Conservation (phyloP, 2,797 vertebrate species). For the Chloroceryle inda region DNA sequence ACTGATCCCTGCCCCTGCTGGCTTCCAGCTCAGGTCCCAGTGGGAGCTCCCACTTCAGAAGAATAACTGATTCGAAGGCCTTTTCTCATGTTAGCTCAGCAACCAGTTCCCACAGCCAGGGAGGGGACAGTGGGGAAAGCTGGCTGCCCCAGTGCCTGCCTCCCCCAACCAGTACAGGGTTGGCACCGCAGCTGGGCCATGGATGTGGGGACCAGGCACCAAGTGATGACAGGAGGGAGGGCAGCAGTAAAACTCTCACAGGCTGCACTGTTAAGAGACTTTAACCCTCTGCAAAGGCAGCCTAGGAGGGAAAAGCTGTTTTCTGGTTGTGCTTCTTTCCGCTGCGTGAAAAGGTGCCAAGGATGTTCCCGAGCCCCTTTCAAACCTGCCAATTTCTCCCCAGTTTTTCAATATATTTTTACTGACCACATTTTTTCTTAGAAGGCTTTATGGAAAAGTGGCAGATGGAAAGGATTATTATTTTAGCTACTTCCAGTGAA, state of each 20-base stretch:
- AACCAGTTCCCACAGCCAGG: rapidly evolving
- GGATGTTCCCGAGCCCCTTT: background rate
- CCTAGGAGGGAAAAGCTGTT: background rate
- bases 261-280: background rate
- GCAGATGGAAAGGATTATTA: background rate
- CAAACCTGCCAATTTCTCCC: background rate
- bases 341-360: background rate
- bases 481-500: background rate
- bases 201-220: background rate
- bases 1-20: background rate
- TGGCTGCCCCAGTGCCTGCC: background rate
- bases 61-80: background rate
- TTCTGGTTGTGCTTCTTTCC: background rate
- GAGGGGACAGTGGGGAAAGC: background rate
- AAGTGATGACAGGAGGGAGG: background rate
- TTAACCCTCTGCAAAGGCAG: background rate
- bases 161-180: rapidly evolving
- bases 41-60: background rate
- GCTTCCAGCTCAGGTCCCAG: background rate
- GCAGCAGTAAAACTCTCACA: background rate
- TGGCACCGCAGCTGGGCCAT: rapidly evolving
- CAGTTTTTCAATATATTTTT: background rate
- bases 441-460: background rate
- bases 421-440: background rate
- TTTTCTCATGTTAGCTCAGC: background rate